Evolutionary conservation across 2,888 invertebrate species (phyloP), one percentile per base, ranked within the genome.

Genomic region (Bembecia ichneumoniformis): DNA sequence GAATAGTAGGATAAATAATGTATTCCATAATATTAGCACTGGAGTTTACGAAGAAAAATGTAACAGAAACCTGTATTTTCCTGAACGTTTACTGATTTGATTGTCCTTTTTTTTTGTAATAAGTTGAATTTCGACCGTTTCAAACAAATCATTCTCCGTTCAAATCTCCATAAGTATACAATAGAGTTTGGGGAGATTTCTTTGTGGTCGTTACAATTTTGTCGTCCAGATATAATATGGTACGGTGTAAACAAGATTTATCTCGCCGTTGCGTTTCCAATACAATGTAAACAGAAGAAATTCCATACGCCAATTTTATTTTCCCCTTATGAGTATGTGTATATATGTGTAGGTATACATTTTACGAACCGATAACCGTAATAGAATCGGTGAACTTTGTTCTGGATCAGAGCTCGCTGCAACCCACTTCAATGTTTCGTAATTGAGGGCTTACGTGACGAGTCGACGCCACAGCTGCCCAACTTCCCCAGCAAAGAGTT

Each of bases 361-460:
- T 40, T 40, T 40, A 40, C 40, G 40, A 40, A 66, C 71, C 60
- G 71, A 76, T 82, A 78, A 82, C 77, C 70, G 74, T 68, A 71
- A 78, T 74, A 66, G 74, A 80, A 82, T 76, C 74, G 74, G 71
- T 71, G 73, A 82, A 82, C 77, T 83, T 84, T 80, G 76, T 75
- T 77, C 70, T 66, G 68, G 70, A 70, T 66, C 63, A 34, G 68
- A 71, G 66, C 66, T 67, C 66, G 68, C 69, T 71, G 72, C 76
- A 73, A 78, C 75, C 76, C 76, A 72, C 75, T 81, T 72, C 74
- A 75, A 71, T 82, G 77, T 82, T 82, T 80, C 78, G 83, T 86
- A 84, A 86, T 84, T 86, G 86, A 79, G 77, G 81, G 78, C 81
- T 84, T 84, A 84, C 83, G 84, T 84, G 84, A 80, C 81, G 80